Percentiles rank a stretch among this genome's conserved stretches.
These are phyloP conservation scores for Halisarca cf. caerulea DNA, from an alignment of 37 sponge, comb jelly and placozoan species.

Conservation along the genomic window DNA sequence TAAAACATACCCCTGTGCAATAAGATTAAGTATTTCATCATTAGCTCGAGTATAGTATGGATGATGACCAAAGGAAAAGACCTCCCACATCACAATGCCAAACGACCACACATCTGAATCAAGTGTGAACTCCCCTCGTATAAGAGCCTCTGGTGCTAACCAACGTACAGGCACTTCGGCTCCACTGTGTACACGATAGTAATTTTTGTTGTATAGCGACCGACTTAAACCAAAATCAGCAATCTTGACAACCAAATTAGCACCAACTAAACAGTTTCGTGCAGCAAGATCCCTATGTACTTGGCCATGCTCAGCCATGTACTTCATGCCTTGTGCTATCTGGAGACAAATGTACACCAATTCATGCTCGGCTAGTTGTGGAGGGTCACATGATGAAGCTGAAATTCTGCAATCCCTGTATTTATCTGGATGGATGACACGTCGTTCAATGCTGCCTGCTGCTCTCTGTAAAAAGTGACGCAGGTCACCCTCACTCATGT, in stretches of 20 bases:
- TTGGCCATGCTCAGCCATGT: slow-evolving; percentile 39
- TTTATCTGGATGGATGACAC: neutral
- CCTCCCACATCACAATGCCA: slow-evolving; percentile 66
- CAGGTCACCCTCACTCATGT: slow-evolving; percentile 63
- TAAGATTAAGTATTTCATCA: slow-evolving; percentile 48
- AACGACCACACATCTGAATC: slow-evolving; percentile 62
- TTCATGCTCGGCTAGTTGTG: slow-evolving; percentile 18
- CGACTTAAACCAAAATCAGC: slow-evolving; percentile 67
- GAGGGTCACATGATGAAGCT: slow-evolving; percentile 1
- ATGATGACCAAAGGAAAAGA: slow-evolving; percentile 62
- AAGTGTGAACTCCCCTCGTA: slow-evolving; percentile 54
- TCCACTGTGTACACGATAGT: slow-evolving; percentile 42
- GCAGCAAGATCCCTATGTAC: slow-evolving; percentile 66
- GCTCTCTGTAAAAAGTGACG: slow-evolving; percentile 45
- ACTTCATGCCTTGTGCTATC: slow-evolving; percentile 52
- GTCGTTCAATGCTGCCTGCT: slow-evolving; percentile 23
- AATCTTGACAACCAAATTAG: slow-evolving; percentile 62
- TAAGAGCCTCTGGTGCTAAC: slow-evolving; percentile 62
- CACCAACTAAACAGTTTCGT: slow-evolving; percentile 55
- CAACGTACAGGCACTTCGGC: slow-evolving; percentile 62
- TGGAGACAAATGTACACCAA: slow-evolving; percentile 39
- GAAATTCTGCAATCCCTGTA: neutral
- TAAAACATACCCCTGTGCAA: slow-evolving; percentile 15
- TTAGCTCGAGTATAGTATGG: slow-evolving; percentile 41
- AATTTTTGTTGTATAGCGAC: slow-evolving; percentile 34